A percentile compares a stretch with the other conserved stretches of the same genome.
Evolutionary conservation across 2,797 vertebrate genomes (phyloP).

Genomic region (Pangasius macronema): DNA sequence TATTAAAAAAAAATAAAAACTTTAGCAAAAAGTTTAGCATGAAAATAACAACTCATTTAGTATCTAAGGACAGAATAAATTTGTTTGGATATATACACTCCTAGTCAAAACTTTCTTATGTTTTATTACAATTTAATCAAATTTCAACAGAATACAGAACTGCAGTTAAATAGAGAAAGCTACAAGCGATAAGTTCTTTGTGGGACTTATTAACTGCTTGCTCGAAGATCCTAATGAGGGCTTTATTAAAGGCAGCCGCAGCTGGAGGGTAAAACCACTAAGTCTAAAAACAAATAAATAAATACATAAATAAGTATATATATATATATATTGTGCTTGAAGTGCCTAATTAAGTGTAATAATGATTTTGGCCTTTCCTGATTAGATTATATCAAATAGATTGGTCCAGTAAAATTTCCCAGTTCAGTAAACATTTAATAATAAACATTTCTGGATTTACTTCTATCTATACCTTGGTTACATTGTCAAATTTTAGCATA

Average conservation of each 20-base stretch:
- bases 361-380: not conserved
- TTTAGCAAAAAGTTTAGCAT: not conserved
- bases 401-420: not conserved
- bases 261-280: too few species aligned
- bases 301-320: not conserved
- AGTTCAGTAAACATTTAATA: not conserved
- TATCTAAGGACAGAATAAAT: too few species aligned
- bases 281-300: not conserved
- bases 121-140: not conserved
- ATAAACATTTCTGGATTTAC: not conserved
- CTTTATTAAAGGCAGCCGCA: not conserved
- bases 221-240: not conserved
- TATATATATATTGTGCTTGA: not conserved
- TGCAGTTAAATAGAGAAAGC: not conserved
- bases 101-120: not conserved
- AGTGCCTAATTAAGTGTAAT: not conserved
- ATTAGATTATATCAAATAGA: not conserved
- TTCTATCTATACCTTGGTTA: not conserved
- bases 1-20: not conserved
- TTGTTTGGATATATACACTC: not conserved
- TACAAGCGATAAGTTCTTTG: not conserved
- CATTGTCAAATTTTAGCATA: not conserved
- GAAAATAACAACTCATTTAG: not conserved
- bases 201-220: not conserved
- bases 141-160: not conserved